Conservation (phyloP, 2,888 invertebrate species). For the Lasioglossum vierecki region DNA sequence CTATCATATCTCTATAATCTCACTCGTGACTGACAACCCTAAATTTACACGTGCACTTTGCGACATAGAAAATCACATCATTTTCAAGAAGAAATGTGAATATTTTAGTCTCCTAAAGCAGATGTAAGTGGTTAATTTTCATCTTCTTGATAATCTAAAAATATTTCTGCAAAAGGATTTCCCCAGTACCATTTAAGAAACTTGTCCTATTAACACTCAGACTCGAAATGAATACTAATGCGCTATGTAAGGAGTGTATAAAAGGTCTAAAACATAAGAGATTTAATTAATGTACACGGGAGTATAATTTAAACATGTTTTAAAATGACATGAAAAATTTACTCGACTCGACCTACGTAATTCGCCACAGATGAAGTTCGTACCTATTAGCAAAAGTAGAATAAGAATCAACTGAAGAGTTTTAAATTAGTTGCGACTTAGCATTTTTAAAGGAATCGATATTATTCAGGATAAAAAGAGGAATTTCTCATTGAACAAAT, state of each 20-base stretch:
- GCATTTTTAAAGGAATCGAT: neutral
- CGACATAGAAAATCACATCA: neutral
- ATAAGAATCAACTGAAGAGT: neutral
- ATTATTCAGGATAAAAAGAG: neutral
- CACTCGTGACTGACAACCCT: neutral
- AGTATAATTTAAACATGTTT: neutral
- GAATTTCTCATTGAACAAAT: neutral
- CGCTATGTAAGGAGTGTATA: neutral
- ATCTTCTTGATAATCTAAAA: neutral
- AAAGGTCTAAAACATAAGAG: neutral
- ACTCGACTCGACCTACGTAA: neutral
- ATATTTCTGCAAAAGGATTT: neutral
- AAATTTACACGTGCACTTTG: neutral
- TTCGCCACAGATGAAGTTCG: neutral
- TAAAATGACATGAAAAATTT: neutral
- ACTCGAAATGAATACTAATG: neutral
- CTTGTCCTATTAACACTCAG: neutral
- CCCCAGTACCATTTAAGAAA: neutral
- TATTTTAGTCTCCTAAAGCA: neutral
- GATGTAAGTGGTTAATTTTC: neutral
- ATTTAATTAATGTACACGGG: neutral
- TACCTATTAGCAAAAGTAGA: neutral
- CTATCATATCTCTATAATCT: neutral
- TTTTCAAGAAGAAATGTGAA: neutral
- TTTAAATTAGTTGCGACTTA: neutral